phyloP scores from a whole-genome alignment of 2,797 vertebrate genomes.

The Percopsis omiscomaycus region DNA sequence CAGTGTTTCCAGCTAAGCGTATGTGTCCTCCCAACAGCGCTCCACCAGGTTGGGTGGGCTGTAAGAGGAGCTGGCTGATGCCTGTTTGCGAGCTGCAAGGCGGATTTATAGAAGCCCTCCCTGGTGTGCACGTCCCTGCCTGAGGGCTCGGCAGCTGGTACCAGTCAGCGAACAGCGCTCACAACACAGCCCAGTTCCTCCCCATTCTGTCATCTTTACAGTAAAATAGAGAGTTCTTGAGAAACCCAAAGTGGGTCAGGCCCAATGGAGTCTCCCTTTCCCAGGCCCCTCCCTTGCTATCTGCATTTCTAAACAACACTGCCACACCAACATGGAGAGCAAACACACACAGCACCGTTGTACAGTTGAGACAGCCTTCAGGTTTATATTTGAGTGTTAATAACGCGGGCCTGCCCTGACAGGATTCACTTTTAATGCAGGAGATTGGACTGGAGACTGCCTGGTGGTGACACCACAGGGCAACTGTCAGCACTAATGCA shows the following conservation, averaged over 20 bases:
- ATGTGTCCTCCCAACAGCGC: slow-evolving; percentile 23
- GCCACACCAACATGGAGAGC: slow-evolving; percentile 1
- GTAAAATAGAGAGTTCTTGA: neutral
- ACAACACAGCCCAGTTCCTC: slow-evolving; percentile 34
- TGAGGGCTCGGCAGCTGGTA: slow-evolving; percentile 52
- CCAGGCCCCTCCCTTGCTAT: neutral
- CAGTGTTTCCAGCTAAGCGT: slow-evolving; percentile 45
- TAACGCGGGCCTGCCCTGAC: slow-evolving; percentile 8
- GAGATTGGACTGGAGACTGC: slow-evolving; percentile 8
- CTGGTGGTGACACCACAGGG: slow-evolving; percentile 16
- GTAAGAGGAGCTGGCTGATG: slow-evolving; percentile 27
- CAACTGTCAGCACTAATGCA: slow-evolving; percentile 1
- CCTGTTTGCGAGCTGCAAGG: slow-evolving; percentile 40
- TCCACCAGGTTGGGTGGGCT: slow-evolving; percentile 45
- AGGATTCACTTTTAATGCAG: slow-evolving; percentile 17
- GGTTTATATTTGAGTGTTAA: slow-evolving; percentile 11
- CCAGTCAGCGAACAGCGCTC: slow-evolving; percentile 50
- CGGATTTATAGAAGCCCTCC: slow-evolving; percentile 37
- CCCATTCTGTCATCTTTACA: neutral
- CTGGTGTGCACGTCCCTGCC: slow-evolving; percentile 13
- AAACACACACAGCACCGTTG: neutral
- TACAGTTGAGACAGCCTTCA: neutral
- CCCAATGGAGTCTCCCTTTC: slow-evolving; percentile 12
- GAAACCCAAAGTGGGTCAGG: slow-evolving; percentile 11
- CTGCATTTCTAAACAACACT: slow-evolving; percentile 24